A percentile compares a stretch with the other conserved stretches of the same genome.
phyloP scores from a whole-genome alignment of 2,888 invertebrate genomes.

The Drosophila macrospina region DNA sequence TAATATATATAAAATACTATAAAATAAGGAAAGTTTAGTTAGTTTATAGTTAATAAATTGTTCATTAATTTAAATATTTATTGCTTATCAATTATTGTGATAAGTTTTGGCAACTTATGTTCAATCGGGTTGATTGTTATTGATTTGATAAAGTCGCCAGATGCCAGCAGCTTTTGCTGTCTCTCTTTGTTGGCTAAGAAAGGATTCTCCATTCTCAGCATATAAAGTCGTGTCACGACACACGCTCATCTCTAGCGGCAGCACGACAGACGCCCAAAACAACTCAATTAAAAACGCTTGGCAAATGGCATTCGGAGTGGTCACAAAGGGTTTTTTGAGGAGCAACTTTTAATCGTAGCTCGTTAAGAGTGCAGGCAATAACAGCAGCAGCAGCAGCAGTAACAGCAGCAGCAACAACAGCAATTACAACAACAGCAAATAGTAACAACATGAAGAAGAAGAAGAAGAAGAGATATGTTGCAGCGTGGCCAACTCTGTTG shows the following conservation, averaged over 20 bases:
- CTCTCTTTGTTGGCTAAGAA: too few species aligned
- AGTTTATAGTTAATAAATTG: not conserved
- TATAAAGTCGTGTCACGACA: constrained; percentile 14
- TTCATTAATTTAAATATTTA: not conserved
- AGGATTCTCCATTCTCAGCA: too few species aligned
- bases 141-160: too few species aligned
- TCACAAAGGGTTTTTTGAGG: constrained; percentile 36
- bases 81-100: too few species aligned
- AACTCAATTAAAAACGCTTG: constrained; percentile 56
- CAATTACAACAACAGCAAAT: constrained; percentile 11
- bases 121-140: too few species aligned
- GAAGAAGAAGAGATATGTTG: constrained; percentile 15
- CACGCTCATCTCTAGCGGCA: constrained; percentile 19
- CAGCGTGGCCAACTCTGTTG: constrained; percentile 40
- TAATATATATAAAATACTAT: too few species aligned
- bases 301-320: constrained; percentile 43
- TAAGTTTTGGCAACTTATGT: too few species aligned
- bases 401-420: constrained; percentile 13
- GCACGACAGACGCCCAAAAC: constrained; percentile 43
- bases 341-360: constrained; percentile 50
- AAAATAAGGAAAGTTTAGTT: too few species aligned
- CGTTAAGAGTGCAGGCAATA: constrained; percentile 39
- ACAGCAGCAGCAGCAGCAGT: constrained; percentile 15
- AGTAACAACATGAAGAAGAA: constrained; percentile 23
- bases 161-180: too few species aligned